These are phyloP conservation scores for Ophion ellenae DNA, from an alignment of 2,888 invertebrate genomes.

Conservation along the genomic window DNA sequence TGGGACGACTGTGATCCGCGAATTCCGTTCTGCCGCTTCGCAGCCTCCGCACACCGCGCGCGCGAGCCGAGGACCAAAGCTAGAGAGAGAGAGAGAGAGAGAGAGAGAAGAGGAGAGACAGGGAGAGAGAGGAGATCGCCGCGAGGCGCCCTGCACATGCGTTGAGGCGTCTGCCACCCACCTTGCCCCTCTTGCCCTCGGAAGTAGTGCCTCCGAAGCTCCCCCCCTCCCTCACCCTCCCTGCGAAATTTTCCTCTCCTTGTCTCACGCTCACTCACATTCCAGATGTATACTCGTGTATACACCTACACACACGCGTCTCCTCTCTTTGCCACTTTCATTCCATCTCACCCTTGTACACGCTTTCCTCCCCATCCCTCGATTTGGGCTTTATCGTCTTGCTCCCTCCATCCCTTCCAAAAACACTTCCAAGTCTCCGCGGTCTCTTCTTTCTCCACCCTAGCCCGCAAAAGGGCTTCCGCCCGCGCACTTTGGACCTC, in stretches of 20 bases:
- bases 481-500: conserved; percentile 46
- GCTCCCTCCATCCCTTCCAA: conserved; percentile 35
- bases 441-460: conserved; percentile 61
- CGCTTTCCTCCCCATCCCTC: conserved; percentile 53
- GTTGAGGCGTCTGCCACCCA: conserved; percentile 78
- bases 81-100: conserved; percentile 67
- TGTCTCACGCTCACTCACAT: conserved; percentile 44
- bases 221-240: conserved; percentile 44
- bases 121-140: conserved; percentile 79
- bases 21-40: conserved; percentile 81
- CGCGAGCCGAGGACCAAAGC: conserved; percentile 77
- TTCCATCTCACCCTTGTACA: conserved; percentile 56
- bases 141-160: conserved; percentile 83
- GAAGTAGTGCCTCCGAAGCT: conserved; percentile 46
- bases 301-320: not conserved
- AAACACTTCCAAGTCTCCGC: conserved; percentile 50
- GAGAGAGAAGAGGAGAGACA: conserved; percentile 73
- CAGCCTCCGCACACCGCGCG: conserved; percentile 78
- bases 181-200: conserved; percentile 54
- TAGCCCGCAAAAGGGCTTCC: conserved; percentile 63
- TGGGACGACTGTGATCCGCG: conserved; percentile 83
- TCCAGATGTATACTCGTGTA: not conserved
- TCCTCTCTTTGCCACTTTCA: conserved; percentile 63
- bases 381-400: conserved; percentile 56
- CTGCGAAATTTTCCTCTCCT: conserved; percentile 42